Base-by-base conservation (phyloP, 2,888 invertebrate genomes). In the Agelastica alni region DNA sequence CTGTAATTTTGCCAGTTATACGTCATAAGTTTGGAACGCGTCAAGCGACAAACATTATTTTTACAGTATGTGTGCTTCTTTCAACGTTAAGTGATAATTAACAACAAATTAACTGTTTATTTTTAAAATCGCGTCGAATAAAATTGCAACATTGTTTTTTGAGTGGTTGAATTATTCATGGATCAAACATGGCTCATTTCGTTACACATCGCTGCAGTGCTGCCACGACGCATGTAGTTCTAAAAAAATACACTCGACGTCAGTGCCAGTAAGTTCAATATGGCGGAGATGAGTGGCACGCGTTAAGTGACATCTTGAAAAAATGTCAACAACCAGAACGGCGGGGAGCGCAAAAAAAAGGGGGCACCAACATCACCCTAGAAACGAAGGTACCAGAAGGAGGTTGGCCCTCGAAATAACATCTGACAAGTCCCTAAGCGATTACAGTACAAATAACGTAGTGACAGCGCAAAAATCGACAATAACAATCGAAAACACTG, bases 331-430 rank as follows among this genome's bases (percentile, higher is more conserved):
- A 77, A 76, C 80, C 78, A 80, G 80, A 79, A 80, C 79, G 78
- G 79, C 82, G 79, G 80, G 80, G 77, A 79, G 80, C 80, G 80
- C 77, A 71, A 82, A 81, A 77, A 85, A 86, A 75, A 83, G 87
- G 77, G 87, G 87, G 64, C 87, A 86, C 77, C 87, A 87, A 77
- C 87, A 87, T 78, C 88, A 88, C 79, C 87, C 87, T 73, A 84
- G 87, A 60, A 83, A 86, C 72, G 72, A 75, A 62, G 76, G 76
- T 65, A 71, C 63, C 57, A 72, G 76, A 60, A 67, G 70, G 53
- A 77, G 83, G 71, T 83, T 79, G 77, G 79, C 80, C 77, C 78
- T 81, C 75, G 80, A 80, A 43, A 53, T 58, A 17, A 49, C 56
- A 14, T 55, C 61, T 76, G 52, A 58, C 42, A 60, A 62, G 49